Evolutionary conservation across 1,140 invertebrate species (phyloP), one percentile per base, ranked within the genome.

Genomic region (Ruditapes philippinarum): DNA sequence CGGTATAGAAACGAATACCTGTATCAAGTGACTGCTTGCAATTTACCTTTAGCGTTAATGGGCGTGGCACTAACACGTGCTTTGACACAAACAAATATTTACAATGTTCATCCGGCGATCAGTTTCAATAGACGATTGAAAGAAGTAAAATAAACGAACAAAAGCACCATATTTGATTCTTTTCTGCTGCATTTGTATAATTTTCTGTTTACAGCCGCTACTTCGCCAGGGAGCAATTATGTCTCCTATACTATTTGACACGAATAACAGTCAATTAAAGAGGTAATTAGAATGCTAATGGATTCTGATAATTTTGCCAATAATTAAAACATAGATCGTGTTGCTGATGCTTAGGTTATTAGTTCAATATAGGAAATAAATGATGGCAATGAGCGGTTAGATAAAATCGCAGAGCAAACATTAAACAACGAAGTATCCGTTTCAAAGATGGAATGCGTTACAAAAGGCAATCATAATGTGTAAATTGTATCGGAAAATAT

Each of bases 31-130:
- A 76, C 73, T 17, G 40, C 25, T 19, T 76, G 42, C 73, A 76
- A 78, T 78, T 54, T 49, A 31, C 28, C 28, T 78, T 5, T 57
- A 51, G 42, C 17, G 11, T 78, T 78, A 28, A 11, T 19, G 83
- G 84, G 84, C 84, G 84, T 57, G 33, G 14, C 40, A 57, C 31
- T 33, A 51, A 68, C 84, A 73, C 73, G 84, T 86, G 85, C 38
- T 33, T 68, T 79, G 85, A 88, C 85, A 80, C 57, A 78, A 88
- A 80, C 85, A 88, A 88, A 88, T 88, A 88, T 79, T 88, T 88
- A 36, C 45, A 22, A n/a, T 54, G 42, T 68, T 88, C 25, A 80
- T 9, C 74, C 42, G 2, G 14, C 19, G 25, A 25, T 25, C 57
- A n/a, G 5, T 38, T 33, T 36, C 22, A 42, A 81, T n/a, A 36